Evolutionary conservation across 2,797 vertebrate genomes (phyloP).

Genomic region (Pangasius macronema): DNA sequence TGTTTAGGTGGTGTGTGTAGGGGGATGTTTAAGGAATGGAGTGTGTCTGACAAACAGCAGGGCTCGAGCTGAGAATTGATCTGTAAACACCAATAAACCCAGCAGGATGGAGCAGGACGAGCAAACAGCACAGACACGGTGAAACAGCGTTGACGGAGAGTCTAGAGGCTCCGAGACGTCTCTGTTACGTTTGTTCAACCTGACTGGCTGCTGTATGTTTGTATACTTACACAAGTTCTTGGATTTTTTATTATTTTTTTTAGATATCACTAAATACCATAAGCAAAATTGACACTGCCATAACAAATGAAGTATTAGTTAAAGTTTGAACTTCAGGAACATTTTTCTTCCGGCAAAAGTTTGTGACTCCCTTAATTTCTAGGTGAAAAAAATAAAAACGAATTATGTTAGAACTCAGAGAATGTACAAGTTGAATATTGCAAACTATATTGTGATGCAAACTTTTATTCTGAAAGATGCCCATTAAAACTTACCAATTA

Average conservation of each 20-base stretch:
- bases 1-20: constrained; percentile 8
- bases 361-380: not conserved
- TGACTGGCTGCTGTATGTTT: not conserved
- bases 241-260: not conserved
- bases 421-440: not conserved
- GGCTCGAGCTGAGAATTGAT: constrained; percentile 48
- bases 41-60: constrained; percentile 48
- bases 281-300: not conserved
- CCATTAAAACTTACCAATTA: too few relatives aligned
- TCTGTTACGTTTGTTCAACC: constrained; percentile 43
- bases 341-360: not conserved
- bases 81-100: constrained; percentile 55
- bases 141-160: constrained; percentile 16
- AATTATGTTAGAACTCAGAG: not conserved
- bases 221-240: not conserved
- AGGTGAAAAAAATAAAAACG: not conserved
- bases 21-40: constrained; percentile 34
- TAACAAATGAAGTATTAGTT: not conserved
- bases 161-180: constrained; percentile 23
- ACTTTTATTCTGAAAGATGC: too few relatives aligned
- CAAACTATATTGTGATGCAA: too few relatives aligned
- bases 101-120: constrained; percentile 28
- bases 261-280: not conserved
- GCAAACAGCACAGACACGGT: not conserved
- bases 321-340: not conserved